Conservation (phyloP, 1,140 invertebrate species). For the Glossosoma conforme region DNA sequence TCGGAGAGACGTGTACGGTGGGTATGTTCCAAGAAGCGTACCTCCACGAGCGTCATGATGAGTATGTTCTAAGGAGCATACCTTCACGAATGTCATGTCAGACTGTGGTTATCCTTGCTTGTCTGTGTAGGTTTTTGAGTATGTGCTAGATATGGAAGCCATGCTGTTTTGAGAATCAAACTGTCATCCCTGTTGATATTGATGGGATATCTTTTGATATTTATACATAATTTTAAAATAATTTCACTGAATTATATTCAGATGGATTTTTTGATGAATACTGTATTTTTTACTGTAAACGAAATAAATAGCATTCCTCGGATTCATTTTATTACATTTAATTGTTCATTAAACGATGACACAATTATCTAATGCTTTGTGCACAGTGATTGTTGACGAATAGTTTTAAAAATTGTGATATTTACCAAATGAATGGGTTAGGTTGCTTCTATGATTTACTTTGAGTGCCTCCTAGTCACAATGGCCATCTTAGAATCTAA, state of each 20-base stretch:
- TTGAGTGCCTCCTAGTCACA: slow-evolving; percentile 32
- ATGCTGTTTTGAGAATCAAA: no score
- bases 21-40: no score
- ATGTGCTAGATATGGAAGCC: no score
- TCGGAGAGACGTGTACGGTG: no score
- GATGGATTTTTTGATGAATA: background rate
- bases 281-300: background rate
- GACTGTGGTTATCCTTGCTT: no score
- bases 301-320: background rate
- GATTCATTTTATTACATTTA: background rate
- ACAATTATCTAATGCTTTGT: background rate
- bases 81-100: no score
- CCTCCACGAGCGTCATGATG: no score
- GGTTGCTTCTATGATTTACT: slow-evolving; percentile 23
- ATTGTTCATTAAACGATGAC: background rate
- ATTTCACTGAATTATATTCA: background rate
- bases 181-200: no score
- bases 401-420: slow-evolving; percentile 27
- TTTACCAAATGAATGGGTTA: slow-evolving; percentile 26
- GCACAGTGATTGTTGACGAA: slow-evolving; percentile 7
- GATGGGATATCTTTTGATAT: no score
- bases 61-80: no score
- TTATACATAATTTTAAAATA: background rate
- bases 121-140: no score
- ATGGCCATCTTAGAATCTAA: slow-evolving; percentile 22